Percentiles rank a stretch among this genome's conserved stretches.
Conservation (phyloP, 2,888 invertebrate species). For the Nomada goodeniana region DNA sequence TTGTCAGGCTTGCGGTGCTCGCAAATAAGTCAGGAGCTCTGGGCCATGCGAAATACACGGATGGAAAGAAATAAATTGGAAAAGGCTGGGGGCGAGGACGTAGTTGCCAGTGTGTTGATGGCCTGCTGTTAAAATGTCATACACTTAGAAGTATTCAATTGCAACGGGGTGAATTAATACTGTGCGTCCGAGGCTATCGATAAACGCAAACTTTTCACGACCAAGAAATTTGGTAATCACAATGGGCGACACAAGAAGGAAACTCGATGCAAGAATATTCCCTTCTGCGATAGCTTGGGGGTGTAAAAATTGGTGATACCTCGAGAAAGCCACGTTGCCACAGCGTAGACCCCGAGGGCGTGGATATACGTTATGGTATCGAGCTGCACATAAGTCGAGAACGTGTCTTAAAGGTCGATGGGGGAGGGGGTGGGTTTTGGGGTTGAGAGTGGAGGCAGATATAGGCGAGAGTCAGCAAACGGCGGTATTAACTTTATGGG, state of each 20-base stretch:
- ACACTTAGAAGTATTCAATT: not conserved
- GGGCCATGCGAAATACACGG: conserved; percentile 7
- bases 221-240: conserved; percentile 3
- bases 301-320: conserved; percentile 66
- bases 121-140: not conserved
- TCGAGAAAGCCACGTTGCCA: conserved; percentile 54
- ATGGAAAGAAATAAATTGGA: not conserved
- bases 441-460: conserved; percentile 38
- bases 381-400: conserved; percentile 58
- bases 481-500: conserved; percentile 80
- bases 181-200: not conserved
- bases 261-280: conserved; percentile 43
- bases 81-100: not conserved
- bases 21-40: conserved; percentile 49
- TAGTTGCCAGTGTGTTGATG: not conserved
- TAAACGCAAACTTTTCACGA: not conserved
- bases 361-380: conserved; percentile 73
- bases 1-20: conserved; percentile 61
- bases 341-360: conserved; percentile 51
- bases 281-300: conserved; percentile 41
- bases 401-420: conserved; percentile 42
- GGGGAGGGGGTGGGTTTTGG: conserved; percentile 16
- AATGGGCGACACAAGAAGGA: not conserved
- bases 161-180: not conserved
- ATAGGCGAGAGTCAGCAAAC: conserved; percentile 68